phyloP scores from a whole-genome alignment of 2,888 invertebrate genomes.

The Leuctra nigra region DNA sequence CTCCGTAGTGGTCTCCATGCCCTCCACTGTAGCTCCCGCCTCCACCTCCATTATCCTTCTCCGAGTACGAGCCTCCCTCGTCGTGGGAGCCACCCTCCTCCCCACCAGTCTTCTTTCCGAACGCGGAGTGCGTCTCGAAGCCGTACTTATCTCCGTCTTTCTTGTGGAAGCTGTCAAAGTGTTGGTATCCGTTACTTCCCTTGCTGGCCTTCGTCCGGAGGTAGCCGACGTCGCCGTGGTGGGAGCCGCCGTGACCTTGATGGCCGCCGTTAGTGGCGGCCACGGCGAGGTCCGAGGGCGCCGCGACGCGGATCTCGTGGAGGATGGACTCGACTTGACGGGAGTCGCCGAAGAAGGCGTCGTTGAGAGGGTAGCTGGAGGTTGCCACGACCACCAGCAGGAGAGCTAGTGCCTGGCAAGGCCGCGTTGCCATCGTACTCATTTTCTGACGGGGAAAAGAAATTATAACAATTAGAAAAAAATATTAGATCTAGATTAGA shows the following conservation, averaged over 20 bases:
- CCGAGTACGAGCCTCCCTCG: conserved; percentile 36
- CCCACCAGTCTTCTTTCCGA: conserved; percentile 44
- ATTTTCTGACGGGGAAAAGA: too few species aligned
- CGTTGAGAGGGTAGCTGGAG: neutral
- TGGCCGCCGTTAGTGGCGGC: conserved; percentile 19
- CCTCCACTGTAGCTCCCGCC: conserved; percentile 18
- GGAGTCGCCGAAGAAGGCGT: neutral
- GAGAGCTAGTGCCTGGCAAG: neutral
- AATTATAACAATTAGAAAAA: too few species aligned
- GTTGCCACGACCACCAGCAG: neutral
- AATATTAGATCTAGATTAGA: too few species aligned
- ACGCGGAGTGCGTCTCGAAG: conserved; percentile 60
- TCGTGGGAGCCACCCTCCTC: conserved; percentile 34
- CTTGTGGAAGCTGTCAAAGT: conserved; percentile 65
- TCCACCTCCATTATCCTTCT: conserved; percentile 34
- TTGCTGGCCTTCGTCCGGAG: conserved; percentile 55
- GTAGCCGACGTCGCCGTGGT: conserved; percentile 54
- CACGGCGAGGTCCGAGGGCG: conserved; percentile 11
- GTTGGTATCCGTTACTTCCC: conserved; percentile 61
- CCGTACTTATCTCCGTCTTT: conserved; percentile 66
- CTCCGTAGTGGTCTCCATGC: conserved; percentile 40
- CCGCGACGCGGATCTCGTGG: conserved; percentile 17
- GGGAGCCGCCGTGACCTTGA: conserved; percentile 46
- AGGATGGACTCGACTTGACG: neutral
- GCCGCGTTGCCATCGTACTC: neutral